These are phyloP conservation scores for Ips typographus DNA, from an alignment of 1,140 invertebrate genomes.

Conservation along the genomic window DNA sequence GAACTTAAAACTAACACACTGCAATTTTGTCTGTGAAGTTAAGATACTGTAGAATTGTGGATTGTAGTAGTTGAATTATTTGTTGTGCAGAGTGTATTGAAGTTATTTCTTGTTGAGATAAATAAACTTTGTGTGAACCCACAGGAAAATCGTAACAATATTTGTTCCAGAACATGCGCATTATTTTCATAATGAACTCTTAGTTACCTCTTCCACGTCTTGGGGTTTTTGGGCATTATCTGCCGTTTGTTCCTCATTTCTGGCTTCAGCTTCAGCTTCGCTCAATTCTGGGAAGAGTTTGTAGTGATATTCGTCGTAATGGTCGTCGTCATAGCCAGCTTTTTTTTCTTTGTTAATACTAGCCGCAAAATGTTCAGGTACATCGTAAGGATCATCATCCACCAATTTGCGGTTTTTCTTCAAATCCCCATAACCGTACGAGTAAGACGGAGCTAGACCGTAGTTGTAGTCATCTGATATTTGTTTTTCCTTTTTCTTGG, in stretches of 20 bases:
- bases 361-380: conserved; percentile 33
- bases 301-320: conserved; percentile 51
- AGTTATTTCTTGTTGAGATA: too few relatives aligned
- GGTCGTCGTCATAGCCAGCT: conserved; percentile 29
- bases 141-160: too few relatives aligned
- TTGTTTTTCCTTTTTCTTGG: conserved; percentile 14
- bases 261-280: conserved; percentile 44
- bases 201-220: conserved; percentile 60
- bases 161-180: too few relatives aligned
- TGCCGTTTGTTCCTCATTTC: conserved; percentile 49
- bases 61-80: too few relatives aligned
- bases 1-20: too few relatives aligned
- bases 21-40: too few relatives aligned
- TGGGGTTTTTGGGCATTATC: conserved; percentile 56
- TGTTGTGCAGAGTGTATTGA: too few relatives aligned
- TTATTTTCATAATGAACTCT: too few relatives aligned
- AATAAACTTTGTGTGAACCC: too few relatives aligned
- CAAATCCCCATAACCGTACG: conserved; percentile 15
- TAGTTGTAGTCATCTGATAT: conserved; percentile 8
- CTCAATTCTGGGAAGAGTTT: conserved; percentile 52
- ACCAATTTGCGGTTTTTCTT: conserved; percentile 33
- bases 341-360: conserved; percentile 22
- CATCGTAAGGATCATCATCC: conserved; percentile 33
- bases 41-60: too few relatives aligned
- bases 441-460: conserved; percentile 5